phyloP scores from a whole-genome alignment of 1,140 invertebrate species.

The Scaptomyza pallida region DNA sequence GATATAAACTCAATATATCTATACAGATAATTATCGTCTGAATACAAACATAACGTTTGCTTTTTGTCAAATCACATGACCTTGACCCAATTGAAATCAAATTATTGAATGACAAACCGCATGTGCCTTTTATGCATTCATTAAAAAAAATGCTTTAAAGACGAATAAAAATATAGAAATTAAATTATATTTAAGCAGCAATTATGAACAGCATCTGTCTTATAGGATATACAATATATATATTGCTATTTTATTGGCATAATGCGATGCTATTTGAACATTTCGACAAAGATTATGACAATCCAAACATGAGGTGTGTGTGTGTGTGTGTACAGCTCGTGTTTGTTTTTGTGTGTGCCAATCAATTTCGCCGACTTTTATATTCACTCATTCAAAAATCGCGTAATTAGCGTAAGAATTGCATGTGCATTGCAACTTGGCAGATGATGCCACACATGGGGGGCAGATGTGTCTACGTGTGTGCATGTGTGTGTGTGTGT shows the following conservation, averaged over 20 bases:
- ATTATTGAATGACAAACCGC: background rate
- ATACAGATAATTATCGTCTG: background rate
- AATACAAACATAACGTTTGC: background rate
- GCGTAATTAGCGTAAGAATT: conserved; percentile 67
- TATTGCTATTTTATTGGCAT: conserved; percentile 61
- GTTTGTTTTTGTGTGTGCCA: conserved; percentile 67
- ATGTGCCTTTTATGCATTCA: background rate
- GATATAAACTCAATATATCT: background rate
- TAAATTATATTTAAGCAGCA: conserved; percentile 53
- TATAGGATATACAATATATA: conserved; percentile 5
- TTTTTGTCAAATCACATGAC: background rate
- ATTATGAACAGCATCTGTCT: conserved; percentile 41
- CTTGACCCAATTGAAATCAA: background rate
- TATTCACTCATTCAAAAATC: conserved; percentile 75
- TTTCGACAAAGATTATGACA: conserved; percentile 63
- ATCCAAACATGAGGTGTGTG: conserved; percentile 51
- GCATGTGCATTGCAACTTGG: conserved; percentile 51
- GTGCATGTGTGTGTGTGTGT: no score
- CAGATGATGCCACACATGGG: conserved; percentile 36
- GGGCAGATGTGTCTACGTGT: conserved; percentile 27
- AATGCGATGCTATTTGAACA: conserved; percentile 47
- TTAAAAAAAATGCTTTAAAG: background rate
- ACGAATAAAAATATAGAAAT: conserved; percentile 50
- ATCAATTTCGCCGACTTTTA: conserved; percentile 78
- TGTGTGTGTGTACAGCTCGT: conserved; percentile 24